Percentiles rank a stretch among this genome's conserved stretches.
These are phyloP conservation scores for Agrotis puta DNA, from an alignment of 2,888 invertebrate species.

Conservation along the genomic window DNA sequence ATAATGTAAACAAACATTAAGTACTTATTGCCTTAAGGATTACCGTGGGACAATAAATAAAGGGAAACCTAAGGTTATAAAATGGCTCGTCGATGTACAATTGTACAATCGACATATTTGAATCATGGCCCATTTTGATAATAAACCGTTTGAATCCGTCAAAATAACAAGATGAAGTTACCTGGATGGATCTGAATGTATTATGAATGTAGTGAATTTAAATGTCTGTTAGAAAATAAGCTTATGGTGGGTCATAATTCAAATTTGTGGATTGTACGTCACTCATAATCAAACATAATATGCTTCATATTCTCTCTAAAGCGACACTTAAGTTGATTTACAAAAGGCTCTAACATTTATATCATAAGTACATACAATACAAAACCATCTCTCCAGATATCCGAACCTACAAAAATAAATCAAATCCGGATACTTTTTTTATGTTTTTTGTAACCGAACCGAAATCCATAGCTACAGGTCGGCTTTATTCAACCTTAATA, in stretches of 20 bases:
- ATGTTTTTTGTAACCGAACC: constrained; percentile 51
- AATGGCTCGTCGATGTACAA: not conserved
- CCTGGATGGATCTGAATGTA: no score
- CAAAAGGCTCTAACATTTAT: not conserved
- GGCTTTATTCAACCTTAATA: constrained; percentile 77
- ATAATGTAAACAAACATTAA: constrained; percentile 1
- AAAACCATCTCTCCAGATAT: constrained; percentile 22
- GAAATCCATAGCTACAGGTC: constrained; percentile 65
- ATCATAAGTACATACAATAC: constrained; percentile 2
- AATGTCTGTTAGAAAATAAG: no score
- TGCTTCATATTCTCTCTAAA: not conserved
- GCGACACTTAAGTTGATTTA: no score
- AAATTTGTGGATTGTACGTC: not conserved
- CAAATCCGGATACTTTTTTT: constrained; percentile 22
- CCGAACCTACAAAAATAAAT: constrained; percentile 35
- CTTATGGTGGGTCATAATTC: no score
- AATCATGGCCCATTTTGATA: no score
- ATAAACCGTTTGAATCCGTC: no score
- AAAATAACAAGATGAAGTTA: no score
- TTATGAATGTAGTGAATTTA: no score
- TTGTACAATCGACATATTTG: no score
- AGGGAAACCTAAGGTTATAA: not conserved
- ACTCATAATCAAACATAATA: not conserved
- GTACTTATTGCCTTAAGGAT: no score
- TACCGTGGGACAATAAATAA: no score